phyloP scores from a whole-genome alignment of 2,113 vertebrate species.

The Aplodontia rufa region DNA sequence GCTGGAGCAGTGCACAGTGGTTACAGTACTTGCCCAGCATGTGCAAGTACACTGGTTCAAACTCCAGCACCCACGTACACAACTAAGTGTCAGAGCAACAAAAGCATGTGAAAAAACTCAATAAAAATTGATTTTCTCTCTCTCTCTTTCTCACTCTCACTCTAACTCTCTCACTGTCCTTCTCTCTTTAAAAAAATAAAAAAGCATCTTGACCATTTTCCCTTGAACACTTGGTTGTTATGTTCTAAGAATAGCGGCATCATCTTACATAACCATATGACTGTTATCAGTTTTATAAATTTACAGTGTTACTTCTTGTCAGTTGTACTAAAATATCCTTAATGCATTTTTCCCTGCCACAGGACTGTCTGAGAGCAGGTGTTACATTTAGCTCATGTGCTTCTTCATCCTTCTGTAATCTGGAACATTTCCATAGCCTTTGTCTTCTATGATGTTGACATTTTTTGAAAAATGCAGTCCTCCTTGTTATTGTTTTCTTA shows the following conservation, averaged over 20 bases:
- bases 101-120: too few species aligned
- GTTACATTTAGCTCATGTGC: neutral
- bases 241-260: neutral
- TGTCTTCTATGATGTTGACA: neutral
- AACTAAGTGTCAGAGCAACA: too few species aligned
- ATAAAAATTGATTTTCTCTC: too few species aligned
- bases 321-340: neutral
- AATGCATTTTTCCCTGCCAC: neutral
- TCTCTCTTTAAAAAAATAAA: too few species aligned
- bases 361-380: neutral
- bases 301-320: neutral
- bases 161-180: too few species aligned
- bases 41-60: too few species aligned
- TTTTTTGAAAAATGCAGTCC: neutral
- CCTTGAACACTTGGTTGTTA: neutral
- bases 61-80: too few species aligned
- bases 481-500: neutral
- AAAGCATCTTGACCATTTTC: neutral
- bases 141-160: too few species aligned
- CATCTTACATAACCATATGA: neutral
- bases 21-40: too few species aligned
- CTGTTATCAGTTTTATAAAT: neutral
- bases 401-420: neutral
- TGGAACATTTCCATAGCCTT: neutral
- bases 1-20: too few species aligned